phyloP scores from a whole-genome alignment of 2,888 invertebrate species.

The Archips xylosteana region DNA sequence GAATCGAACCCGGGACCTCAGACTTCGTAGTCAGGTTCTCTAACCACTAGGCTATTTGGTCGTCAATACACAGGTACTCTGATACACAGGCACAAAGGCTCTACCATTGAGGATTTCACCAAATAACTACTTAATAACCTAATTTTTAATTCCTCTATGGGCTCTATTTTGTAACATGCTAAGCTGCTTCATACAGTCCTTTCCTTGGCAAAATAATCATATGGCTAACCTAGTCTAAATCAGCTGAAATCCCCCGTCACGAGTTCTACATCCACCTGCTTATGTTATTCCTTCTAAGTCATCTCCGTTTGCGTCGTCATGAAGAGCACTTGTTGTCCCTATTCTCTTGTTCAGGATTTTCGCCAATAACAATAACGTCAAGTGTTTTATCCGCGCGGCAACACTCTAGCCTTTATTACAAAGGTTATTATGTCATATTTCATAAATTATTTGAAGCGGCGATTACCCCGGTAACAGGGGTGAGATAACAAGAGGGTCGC shows the following conservation, averaged over 20 bases:
- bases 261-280: not conserved
- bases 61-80: no score
- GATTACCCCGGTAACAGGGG: constrained; percentile 65
- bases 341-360: constrained; percentile 51
- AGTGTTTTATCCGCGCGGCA: constrained; percentile 65
- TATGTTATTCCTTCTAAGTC: not conserved
- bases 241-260: not conserved
- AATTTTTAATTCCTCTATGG: no score
- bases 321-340: constrained; percentile 36
- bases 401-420: constrained; percentile 70
- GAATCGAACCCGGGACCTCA: no score
- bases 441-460: constrained; percentile 77
- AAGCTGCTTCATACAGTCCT: no score
- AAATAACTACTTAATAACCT: no score
- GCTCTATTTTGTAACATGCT: no score
- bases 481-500: constrained; percentile 62
- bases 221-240: not conserved
- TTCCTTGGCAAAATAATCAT: no score
- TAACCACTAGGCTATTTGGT: no score
- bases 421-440: constrained; percentile 78
- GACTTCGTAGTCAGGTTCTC: no score
- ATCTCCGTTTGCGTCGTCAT: constrained; percentile 17
- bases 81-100: no score
- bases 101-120: no score
- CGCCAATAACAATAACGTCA: constrained; percentile 67